Percentiles rank a stretch among this genome's conserved stretches.
Conservation (phyloP, 2,797 vertebrate genomes). For the Oreochromis mossambicus region DNA sequence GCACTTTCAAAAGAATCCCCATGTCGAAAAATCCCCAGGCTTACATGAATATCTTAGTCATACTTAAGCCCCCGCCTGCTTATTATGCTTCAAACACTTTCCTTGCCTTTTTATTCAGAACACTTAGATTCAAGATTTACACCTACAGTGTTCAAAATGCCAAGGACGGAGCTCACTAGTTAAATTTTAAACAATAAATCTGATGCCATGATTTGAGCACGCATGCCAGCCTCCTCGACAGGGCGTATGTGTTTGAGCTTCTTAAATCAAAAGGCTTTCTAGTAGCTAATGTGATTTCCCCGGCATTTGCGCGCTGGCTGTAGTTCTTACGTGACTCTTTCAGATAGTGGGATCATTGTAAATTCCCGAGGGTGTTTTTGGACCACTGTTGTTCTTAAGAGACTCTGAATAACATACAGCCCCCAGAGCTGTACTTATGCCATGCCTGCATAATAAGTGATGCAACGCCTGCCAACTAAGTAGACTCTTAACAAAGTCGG, state of each 20-base stretch:
- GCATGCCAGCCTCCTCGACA: conserved; percentile 8
- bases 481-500: conserved; percentile 10
- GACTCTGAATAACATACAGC: conserved; percentile 45
- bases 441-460: conserved; percentile 28
- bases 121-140: conserved; percentile 49
- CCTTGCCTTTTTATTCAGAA: conserved; percentile 45
- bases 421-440: conserved; percentile 28
- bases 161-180: conserved; percentile 44
- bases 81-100: conserved; percentile 53
- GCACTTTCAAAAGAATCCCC: conserved; percentile 29
- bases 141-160: conserved; percentile 39
- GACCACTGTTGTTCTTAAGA: conserved; percentile 51
- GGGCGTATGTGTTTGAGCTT: conserved; percentile 36
- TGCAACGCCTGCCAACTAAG: background rate
- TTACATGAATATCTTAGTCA: conserved; percentile 59
- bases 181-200: conserved; percentile 56
- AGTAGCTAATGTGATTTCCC: conserved; percentile 60
- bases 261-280: conserved; percentile 57
- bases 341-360: conserved; percentile 37
- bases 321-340: conserved; percentile 39
- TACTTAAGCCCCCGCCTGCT: conserved; percentile 46
- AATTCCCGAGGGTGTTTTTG: conserved; percentile 57
- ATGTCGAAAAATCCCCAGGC: conserved; percentile 9
- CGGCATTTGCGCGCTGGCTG: conserved; percentile 34
- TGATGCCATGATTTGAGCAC: conserved; percentile 34